Evolutionary conservation across 2,797 vertebrate genomes (phyloP).

Genomic region (Carcharodon carcharias): DNA sequence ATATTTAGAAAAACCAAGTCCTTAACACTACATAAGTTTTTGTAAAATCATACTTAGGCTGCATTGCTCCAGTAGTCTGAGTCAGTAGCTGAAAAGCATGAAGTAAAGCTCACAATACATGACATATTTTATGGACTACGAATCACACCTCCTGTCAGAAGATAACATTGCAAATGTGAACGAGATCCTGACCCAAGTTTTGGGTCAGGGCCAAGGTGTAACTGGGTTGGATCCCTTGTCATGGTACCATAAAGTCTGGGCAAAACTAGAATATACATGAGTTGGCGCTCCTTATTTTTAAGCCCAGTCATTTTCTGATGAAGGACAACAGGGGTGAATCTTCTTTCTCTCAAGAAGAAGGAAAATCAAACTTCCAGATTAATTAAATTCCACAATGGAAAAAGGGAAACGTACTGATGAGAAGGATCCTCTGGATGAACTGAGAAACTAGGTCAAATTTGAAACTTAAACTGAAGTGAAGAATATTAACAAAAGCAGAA

Average conservation of each 20-base stretch:
- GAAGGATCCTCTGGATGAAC: neutral
- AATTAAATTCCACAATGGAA: neutral
- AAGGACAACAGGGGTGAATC: neutral
- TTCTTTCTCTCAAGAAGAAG: neutral
- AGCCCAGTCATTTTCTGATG: neutral
- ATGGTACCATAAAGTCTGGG: neutral
- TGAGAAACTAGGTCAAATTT: neutral
- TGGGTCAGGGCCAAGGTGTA: neutral
- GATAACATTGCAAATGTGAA: neutral
- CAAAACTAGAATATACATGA: neutral
- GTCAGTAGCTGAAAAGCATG: neutral
- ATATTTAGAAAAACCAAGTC: neutral
- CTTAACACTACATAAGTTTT: neutral
- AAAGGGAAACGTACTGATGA: neutral
- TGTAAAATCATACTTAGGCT: neutral
- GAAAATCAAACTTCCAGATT: neutral
- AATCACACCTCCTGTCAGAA: neutral
- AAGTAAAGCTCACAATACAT: neutral
- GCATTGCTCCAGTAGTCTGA: neutral
- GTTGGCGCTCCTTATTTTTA: neutral
- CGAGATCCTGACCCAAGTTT: neutral
- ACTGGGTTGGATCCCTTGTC: neutral
- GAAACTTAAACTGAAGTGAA: neutral
- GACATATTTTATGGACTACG: neutral
- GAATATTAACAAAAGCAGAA: constrained; percentile 3